Percentiles rank a stretch among this genome's conserved stretches.
These are phyloP conservation scores for Thalpophila matura DNA, from an alignment of 2,888 invertebrate species.

Conservation along the genomic window DNA sequence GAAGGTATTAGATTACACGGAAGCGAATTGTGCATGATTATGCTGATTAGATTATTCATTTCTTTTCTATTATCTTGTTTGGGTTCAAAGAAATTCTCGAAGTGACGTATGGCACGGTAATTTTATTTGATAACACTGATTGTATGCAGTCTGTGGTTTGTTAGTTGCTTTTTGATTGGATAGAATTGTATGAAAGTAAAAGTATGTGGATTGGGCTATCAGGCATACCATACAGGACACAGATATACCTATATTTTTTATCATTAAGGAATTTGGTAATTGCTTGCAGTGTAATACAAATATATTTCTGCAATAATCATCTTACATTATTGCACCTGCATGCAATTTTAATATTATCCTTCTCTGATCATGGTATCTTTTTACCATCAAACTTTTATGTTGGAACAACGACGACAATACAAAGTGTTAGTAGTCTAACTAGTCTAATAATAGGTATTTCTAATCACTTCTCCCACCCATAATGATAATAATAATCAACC, in stretches of 20 bases:
- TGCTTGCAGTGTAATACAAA: too few relatives aligned
- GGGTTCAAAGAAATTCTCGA: conserved; percentile 12
- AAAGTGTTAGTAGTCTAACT: too few relatives aligned
- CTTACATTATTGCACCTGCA: too few relatives aligned
- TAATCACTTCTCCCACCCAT: not conserved
- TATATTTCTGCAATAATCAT: too few relatives aligned
- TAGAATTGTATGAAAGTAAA: not conserved
- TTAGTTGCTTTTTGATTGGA: not conserved
- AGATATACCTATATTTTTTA: too few relatives aligned
- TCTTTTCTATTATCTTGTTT: conserved; percentile 47
- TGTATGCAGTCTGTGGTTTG: conserved; percentile 25
- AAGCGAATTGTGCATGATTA: conserved; percentile 44
- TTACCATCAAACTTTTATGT: too few relatives aligned
- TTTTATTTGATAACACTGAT: conserved; percentile 9
- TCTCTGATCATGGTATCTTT: too few relatives aligned
- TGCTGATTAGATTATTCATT: conserved; percentile 53
- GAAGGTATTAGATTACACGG: conserved; percentile 41
- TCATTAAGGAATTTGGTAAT: too few relatives aligned
- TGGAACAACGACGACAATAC: too few relatives aligned
- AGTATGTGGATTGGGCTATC: not conserved
- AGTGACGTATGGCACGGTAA: conserved; percentile 22
- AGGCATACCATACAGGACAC: too few relatives aligned
- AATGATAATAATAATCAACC: conserved; percentile 25
- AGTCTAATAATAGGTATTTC: too few relatives aligned
- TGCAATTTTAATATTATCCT: too few relatives aligned